Evolutionary conservation across 2,113 vertebrate genomes (phyloP), one percentile per base, ranked within the genome.

Genomic region (Catharus bicknelli): DNA sequence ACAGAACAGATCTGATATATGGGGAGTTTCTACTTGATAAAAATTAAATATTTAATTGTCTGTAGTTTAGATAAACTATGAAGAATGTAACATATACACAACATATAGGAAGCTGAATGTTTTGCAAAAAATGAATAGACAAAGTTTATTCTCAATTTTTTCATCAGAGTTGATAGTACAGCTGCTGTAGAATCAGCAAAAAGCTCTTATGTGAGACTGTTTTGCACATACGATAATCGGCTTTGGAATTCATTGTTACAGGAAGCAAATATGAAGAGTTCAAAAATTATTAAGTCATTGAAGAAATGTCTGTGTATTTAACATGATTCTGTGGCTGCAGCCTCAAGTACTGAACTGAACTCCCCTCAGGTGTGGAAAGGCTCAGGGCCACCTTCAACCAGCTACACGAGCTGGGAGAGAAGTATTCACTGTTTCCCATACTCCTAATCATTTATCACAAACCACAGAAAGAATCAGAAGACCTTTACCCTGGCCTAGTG

Each of bases 121-220:
- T 29, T 54, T 75, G 6, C 32, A 66, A 55, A 47, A 83, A 72
- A 54, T 19, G 2, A 82, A 42, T 22, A 83, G 11, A 4, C 5
- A 54, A 50, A 0, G 2, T 36, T 67, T 67, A 25, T 30, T 68
- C 5, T 63, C 20, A 2, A 29, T 85, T 79, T 90, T 90, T 74
- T 42, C 6, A 27, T 54, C 16, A 32, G 23, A 48, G 8, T 57
- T 90, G 36, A 57, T 61, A 47, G 2, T 38, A 62, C 2, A 59
- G 8, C 3, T 70, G 9, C 15, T 50, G 4, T n/a, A 74, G 42
- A 88, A 76, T 55, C 16, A 42, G 7, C 32, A 38, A 45, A 53
- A 88, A 76, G 2, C 0, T 1, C 5, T 11, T 59, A 22, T 1
- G 8, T 47, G 9, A 2, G 86, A 11, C 2, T 19, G 2, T 81